Base-by-base conservation (phyloP, 1,140 invertebrate species). In the Acyrthosiphon pisum region DNA sequence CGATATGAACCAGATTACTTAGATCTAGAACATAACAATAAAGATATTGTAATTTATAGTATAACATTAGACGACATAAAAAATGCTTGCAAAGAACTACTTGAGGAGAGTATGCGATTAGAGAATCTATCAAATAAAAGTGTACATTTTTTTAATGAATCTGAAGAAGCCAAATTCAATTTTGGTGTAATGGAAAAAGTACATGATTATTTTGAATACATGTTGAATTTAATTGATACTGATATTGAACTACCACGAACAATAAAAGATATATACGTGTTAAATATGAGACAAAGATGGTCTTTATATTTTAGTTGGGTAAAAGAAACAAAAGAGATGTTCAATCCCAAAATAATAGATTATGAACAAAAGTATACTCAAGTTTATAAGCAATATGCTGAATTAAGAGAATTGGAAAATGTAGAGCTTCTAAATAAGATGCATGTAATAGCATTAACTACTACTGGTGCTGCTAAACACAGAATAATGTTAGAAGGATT, bases 361-460 rank as follows among this genome's bases (percentile, higher is more conserved):
- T 48, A 0, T 83, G 90, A 91, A 50, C 26, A 83, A 23, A 46
- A 30, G 7, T 91, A 91, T 91, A 23, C 26, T 35, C 7, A 20
- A 41, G 0, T 91, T 8, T 50, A 90, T 81, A 91, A 93, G 56
- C 93, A 84, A 23, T 93, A 83, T 86, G 23, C 35, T 30, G 90
- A 93, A 44, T 81, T 91, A 53, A 93, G n/a, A 93, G 68, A 93
- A 18, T 41, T 93, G 7, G 68, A 91, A 48, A 84, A 94, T 88
- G 93, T 94, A 22, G 35, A 90, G 44, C 93, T 93, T 76, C 92
- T 94, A 84, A 90, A 91, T 37, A 60, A 94, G 35, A 94, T 94
- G 56, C 94, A 95, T 93, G 95, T 98, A 30, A 94, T 98, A 56
- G 97, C 97, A 23, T 97, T 98, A 96, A 98, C 98, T 0, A 98